Evolutionary conservation across 1,140 invertebrate species (phyloP), one percentile per base, ranked within the genome.

Genomic region (Brachionus asplanchnoidis): DNA sequence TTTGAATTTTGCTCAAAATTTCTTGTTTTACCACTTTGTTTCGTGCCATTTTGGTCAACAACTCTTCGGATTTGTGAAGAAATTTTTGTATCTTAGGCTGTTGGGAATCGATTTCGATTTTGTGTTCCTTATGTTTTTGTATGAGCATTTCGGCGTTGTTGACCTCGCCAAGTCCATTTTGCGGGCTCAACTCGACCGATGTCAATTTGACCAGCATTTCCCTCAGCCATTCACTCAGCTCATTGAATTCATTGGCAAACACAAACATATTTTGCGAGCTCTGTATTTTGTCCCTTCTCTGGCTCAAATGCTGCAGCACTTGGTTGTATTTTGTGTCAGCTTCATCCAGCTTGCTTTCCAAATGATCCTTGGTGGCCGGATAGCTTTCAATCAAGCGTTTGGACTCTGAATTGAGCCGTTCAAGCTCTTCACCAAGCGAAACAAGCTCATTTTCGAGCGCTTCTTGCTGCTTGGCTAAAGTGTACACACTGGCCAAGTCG

Each of bases 401-500:
- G 60, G 79, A 82, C 23, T 82, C 79, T 0, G 42, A 60, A 36
- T 82, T 82, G 26, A 82, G 60, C 2, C 79, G 50, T 44, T 82
- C 79, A 14, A 82, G 20, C 12, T 82, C 79, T 82, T 82, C 79
- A 9, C 79, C 40, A 0, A 82, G 40, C 20, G 32, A 40, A 3
- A 17, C 14, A 1, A 82, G 42, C 17, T 82, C 79, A 26, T 65
- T 82, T 60, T 82, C 79, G 5, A 82, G 40, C 1, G 79, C 79
- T 68, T 82, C 53, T 68, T 82, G 79, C 40, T 82, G 79, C 42
- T 82, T 82, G 26, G 79, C 79, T n/a, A 82, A 65, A 3, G 79
- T 65, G 20, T 82, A 82, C 17, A 82, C 79, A 68, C 79, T 82
- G 20, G 79, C 79, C 42, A 82, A 36, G 32, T 82, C 79, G 44